Conservation (phyloP, 2,797 vertebrate genomes). For the Anisognathus igniventris region DNA sequence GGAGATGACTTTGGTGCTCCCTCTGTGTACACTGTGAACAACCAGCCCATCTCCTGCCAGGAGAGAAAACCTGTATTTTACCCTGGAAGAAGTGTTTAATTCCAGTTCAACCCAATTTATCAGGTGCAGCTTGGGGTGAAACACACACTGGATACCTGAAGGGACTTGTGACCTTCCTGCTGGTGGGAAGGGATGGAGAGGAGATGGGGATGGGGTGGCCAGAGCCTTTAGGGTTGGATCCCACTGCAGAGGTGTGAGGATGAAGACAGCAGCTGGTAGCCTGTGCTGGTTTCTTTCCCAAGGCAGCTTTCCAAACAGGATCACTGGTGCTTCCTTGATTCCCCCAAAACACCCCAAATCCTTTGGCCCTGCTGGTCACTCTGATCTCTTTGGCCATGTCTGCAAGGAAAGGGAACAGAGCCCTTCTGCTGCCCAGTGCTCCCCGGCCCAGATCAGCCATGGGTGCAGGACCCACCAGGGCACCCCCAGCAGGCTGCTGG, state of each 20-base stretch:
- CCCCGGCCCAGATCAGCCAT: not conserved
- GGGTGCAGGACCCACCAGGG: rapidly evolving
- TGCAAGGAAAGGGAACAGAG: not conserved
- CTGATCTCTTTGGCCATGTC: not conserved
- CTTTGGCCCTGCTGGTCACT: not conserved
- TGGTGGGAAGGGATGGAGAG: not conserved
- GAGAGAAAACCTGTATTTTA: not conserved
- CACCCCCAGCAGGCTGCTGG: not conserved
- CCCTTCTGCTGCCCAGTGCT: not conserved
- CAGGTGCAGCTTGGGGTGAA: not conserved
- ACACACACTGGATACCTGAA: not conserved
- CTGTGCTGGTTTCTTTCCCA: not conserved
- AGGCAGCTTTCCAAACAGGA: not conserved
- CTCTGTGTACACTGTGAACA: not conserved
- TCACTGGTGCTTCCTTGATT: not conserved
- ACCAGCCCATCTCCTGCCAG: not conserved
- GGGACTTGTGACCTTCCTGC: not conserved
- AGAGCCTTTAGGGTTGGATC: not conserved
- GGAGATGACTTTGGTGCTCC: not conserved
- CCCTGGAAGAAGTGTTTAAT: not conserved
- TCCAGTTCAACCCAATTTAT: not conserved
- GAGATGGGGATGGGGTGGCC: not conserved
- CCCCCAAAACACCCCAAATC: not conserved
- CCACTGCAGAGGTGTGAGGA: not conserved
- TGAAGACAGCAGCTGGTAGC: not conserved